These are phyloP conservation scores for Polydrusus cervinus DNA, from an alignment of 2,888 invertebrate species.

Conservation along the genomic window DNA sequence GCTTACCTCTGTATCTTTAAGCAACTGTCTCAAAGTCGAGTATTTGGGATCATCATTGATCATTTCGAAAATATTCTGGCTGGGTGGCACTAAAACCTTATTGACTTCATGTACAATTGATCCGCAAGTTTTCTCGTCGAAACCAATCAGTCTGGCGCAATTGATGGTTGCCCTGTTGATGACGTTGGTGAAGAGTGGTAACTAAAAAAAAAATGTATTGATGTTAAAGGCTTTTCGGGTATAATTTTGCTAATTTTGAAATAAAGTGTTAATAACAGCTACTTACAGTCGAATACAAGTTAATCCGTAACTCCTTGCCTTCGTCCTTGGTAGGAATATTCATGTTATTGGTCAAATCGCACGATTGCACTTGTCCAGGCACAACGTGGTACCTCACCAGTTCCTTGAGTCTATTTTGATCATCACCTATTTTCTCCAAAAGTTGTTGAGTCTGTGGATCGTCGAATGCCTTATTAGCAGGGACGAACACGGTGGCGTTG, in stretches of 20 bases:
- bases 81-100: slow-evolving; percentile 74
- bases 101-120: slow-evolving; percentile 80
- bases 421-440: slow-evolving; percentile 67
- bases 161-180: slow-evolving; percentile 79
- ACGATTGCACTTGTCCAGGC: slow-evolving; percentile 74
- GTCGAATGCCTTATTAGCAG: slow-evolving; percentile 78
- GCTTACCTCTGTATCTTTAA: slow-evolving; percentile 69
- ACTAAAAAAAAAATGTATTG: slow-evolving; percentile 65
- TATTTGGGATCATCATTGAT: slow-evolving; percentile 71
- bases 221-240: too few species aligned
- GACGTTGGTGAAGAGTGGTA: slow-evolving; percentile 74
- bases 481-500: slow-evolving; percentile 79
- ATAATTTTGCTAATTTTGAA: too few species aligned
- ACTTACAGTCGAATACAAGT: slow-evolving; percentile 76
- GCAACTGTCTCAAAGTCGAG: slow-evolving; percentile 70
- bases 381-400: slow-evolving; percentile 79
- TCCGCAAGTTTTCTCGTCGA: slow-evolving; percentile 80
- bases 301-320: slow-evolving; percentile 74
- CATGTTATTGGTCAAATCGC: slow-evolving; percentile 74
- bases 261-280: too few species aligned
- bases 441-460: slow-evolving; percentile 68
- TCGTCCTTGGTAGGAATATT: slow-evolving; percentile 71
- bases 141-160: slow-evolving; percentile 77
- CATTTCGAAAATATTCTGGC: slow-evolving; percentile 72
- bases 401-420: slow-evolving; percentile 73